These are phyloP conservation scores for Nothoprocta perdicaria DNA, from an alignment of 2,113 vertebrate species.

Conservation along the genomic window DNA sequence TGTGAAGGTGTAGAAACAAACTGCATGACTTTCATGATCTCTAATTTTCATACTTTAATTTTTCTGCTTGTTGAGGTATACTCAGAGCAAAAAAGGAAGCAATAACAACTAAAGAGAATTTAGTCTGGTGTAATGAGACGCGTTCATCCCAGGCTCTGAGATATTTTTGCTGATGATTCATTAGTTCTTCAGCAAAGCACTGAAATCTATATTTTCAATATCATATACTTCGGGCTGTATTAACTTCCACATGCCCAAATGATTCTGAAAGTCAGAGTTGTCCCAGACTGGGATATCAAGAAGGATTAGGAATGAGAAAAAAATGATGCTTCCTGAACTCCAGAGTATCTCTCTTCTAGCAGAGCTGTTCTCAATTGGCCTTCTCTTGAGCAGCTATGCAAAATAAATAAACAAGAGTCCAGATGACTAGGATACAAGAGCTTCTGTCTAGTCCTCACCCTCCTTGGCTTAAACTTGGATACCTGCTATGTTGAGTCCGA, in stretches of 20 bases:
- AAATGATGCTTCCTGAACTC: neutral
- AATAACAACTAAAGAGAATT: neutral
- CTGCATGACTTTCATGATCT: neutral
- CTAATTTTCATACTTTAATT: neutral
- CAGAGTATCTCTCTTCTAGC: neutral
- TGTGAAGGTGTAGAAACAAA: neutral
- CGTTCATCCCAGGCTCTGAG: neutral
- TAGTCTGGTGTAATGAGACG: neutral
- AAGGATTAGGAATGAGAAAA: neutral
- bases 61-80: neutral
- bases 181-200: neutral
- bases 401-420: neutral
- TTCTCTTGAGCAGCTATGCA: neutral
- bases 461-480: neutral
- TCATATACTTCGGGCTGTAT: neutral
- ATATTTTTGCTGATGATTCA: neutral
- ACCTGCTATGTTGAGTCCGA: neutral
- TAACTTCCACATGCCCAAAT: neutral
- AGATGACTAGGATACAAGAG: neutral
- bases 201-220: neutral
- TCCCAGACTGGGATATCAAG: neutral
- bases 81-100: neutral
- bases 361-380: neutral
- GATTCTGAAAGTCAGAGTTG: neutral
- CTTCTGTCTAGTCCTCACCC: neutral